Evolutionary conservation across 2,888 invertebrate species (phyloP).

Genomic region (Drosophila sordidula): DNA sequence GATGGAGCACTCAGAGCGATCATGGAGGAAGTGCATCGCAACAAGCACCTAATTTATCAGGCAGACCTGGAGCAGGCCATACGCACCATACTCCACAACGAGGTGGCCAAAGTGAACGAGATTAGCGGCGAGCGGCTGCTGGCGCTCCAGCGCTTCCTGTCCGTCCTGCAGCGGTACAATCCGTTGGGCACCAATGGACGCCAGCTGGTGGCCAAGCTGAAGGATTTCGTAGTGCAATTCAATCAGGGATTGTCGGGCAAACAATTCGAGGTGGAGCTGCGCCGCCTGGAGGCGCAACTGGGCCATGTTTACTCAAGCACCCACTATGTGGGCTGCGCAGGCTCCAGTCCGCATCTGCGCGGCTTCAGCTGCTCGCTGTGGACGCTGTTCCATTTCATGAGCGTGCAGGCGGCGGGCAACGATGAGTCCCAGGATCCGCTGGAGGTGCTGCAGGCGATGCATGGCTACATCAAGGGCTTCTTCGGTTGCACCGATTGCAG

Average conservation of each 20-base stretch:
- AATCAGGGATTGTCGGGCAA: constrained; percentile 87
- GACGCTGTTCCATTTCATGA: constrained; percentile 96
- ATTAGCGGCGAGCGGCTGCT: constrained; percentile 90
- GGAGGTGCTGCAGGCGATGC: constrained; percentile 92
- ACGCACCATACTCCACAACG: constrained; percentile 92
- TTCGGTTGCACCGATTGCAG: constrained; percentile 97
- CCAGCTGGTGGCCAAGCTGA: constrained; percentile 88
- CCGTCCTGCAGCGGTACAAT: constrained; percentile 90
- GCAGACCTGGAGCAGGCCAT: constrained; percentile 95
- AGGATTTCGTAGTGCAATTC: constrained; percentile 86
- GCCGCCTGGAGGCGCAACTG: constrained; percentile 86
- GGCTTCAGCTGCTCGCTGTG: constrained; percentile 98
- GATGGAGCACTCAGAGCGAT: constrained; percentile 34
- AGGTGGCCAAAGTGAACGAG: constrained; percentile 90
- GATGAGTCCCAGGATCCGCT: constrained; percentile 87
- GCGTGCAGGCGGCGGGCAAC: constrained; percentile 89
- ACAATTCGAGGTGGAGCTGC: constrained; percentile 86
- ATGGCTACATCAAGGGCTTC: constrained; percentile 95
- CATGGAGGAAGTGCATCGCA: constrained; percentile 76
- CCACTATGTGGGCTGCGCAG: constrained; percentile 93
- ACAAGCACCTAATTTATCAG: constrained; percentile 89
- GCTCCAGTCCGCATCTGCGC: constrained; percentile 89
- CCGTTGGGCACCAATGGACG: constrained; percentile 90
- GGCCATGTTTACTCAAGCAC: constrained; percentile 86
- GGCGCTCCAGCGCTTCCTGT: constrained; percentile 91